Evolutionary conservation across 2,888 invertebrate species (phyloP), one percentile per base, ranked within the genome.

Genomic region (Ormyrus pomaceus): DNA sequence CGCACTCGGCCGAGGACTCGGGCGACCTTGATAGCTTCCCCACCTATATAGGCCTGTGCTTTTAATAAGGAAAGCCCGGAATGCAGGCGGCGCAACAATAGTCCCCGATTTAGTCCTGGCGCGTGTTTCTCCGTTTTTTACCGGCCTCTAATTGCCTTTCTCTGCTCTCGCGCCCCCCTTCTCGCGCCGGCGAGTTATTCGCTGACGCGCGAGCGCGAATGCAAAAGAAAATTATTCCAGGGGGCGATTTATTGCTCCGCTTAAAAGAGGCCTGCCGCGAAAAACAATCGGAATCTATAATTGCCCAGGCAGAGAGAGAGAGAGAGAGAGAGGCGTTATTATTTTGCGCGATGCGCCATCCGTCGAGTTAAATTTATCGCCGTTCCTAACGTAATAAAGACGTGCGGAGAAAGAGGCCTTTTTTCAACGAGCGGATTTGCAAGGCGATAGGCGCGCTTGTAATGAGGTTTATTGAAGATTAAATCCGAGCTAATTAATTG

Each of bases 71-170:
- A n/a, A 56, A 50, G 58, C 51, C 13, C 48, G 79, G 79, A 79
- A 79, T 74, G 79, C 79, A 46, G 64, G 51, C 5, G 61, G 34
- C 11, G 0, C 55, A 64, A 79, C 79, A 74, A 79, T 74, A 34
- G 58, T 34, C 55, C 34, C 64, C 74, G 69, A 79, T 79, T 79
- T 73, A 62, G 62, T 48, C 58, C 46, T 19, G 53, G 9, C 34
- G 34, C 34, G 34, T 66, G 19, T 62, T 61, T 6, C 55, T 8
- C 6, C 13, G 4, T 75, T 80, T 80, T 69, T 79, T 71, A 53
- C 19, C 55, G 61, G 6, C 11, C 65, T 56, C 72, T 80, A 80
- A 80, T 80, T 80, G 80, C 72, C 76, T 80, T 76, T 80, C 71
- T 71, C 66, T 66, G 80, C 80, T n/a, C 34, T 7, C 46, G 8